A percentile compares a stretch with the other conserved stretches of the same genome.
Evolutionary conservation across 2,113 vertebrate genomes (phyloP).

Genomic region (Pelecanus crispus): DNA sequence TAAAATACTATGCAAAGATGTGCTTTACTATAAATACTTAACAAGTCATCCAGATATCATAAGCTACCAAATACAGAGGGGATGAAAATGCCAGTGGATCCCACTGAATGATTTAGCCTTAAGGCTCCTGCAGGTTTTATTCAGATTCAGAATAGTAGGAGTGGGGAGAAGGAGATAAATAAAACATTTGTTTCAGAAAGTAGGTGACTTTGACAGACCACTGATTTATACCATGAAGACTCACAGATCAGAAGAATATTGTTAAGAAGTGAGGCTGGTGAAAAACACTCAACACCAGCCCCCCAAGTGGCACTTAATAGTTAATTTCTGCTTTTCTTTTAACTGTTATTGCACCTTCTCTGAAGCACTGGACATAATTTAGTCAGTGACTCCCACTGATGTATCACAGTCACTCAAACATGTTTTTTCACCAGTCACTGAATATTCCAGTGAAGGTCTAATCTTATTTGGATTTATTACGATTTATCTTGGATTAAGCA

Average conservation of each 20-base stretch:
- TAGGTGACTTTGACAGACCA: slow-evolving; percentile 33
- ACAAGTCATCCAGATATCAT: not conserved
- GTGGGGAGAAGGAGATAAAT: slow-evolving; percentile 44
- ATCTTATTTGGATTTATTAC: slow-evolving; percentile 65
- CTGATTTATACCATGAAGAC: slow-evolving; percentile 13
- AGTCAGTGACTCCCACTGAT: not conserved
- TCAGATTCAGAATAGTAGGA: slow-evolving; percentile 1
- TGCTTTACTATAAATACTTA: not conserved
- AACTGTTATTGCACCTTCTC: slow-evolving; percentile 11
- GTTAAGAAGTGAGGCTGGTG: slow-evolving; percentile 5
- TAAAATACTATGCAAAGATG: not conserved
- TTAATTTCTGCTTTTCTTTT: slow-evolving; percentile 13
- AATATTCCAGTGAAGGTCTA: slow-evolving; percentile 39
- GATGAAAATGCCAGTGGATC: not conserved
- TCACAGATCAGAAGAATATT: not conserved
- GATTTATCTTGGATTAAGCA: slow-evolving; percentile 57
- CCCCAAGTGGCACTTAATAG: not conserved
- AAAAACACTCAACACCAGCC: not conserved
- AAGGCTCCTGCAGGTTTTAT: slow-evolving; percentile 45
- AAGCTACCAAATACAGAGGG: not conserved
- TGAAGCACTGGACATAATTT: not conserved
- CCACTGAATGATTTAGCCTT: slow-evolving; percentile 23
- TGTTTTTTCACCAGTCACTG: not conserved
- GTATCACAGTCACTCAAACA: not conserved
- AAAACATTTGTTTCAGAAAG: slow-evolving; percentile 47